Evolutionary conservation across 2,113 vertebrate species (phyloP), one percentile per base, ranked within the genome.

Genomic region (Neodontobutis hainanensis): DNA sequence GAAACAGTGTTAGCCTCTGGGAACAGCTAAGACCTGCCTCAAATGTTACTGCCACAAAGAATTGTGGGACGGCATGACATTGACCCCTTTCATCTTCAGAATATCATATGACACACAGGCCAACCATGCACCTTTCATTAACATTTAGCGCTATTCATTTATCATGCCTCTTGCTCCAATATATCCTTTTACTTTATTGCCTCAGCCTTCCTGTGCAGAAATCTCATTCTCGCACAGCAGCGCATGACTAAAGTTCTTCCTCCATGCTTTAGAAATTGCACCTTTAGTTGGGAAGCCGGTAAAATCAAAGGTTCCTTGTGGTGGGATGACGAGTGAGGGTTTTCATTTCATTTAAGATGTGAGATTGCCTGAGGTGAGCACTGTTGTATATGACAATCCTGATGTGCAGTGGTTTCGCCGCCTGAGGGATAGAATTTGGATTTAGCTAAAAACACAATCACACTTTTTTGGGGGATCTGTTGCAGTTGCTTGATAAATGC

Each of bases 291-390:
- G 49, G 11, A 9, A 56, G 19, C 5, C 59, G 48, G 65, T 36
- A 53, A 70, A 78, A 77, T 11, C 2, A 16, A 70, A 53, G 60
- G 27, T 61, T 78, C 49, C 51, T 50, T 49, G 70, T 5, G 2
- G 66, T 75, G 52, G 66, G 36, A 68, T 34, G 70, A 75, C 56
- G 57, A 59, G 9, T 56, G 58, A 51, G 15, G 6, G 38, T 51
- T 19, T 42, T 59, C 51, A 46, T 66, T 85, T 79, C 32, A 80
- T 77, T 72, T 27, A 1, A 49, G 45, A 65, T 74, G 81, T 81
- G 83, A 81, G 82, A 85, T 73, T 60, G 75, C 83, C 68, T 47
- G 62, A 65, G 65, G 73, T 70, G 63, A 69, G 36, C 4, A 8
- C 46, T 6, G 68, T 73, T 49, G 50, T 63, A 5, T 56, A 4